phyloP scores from a whole-genome alignment of 1,140 invertebrate genomes.

The Phthorimaea operculella region DNA sequence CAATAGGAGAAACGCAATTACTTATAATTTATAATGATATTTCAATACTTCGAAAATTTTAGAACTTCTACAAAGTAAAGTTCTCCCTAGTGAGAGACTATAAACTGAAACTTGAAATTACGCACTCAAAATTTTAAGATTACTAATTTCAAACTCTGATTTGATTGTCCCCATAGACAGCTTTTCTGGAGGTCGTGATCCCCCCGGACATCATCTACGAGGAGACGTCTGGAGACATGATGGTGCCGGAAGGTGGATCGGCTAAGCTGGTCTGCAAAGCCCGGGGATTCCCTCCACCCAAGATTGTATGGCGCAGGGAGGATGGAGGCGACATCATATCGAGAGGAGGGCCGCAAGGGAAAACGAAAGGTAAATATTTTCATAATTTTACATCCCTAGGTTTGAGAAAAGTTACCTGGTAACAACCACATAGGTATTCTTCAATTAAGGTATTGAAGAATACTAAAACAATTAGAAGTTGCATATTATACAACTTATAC shows the following conservation, averaged over 20 bases:
- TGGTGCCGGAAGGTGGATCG: slow-evolving; percentile 90
- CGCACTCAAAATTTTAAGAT: not conserved
- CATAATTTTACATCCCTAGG: no score
- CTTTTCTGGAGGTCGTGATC: slow-evolving; percentile 87
- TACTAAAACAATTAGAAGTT: no score
- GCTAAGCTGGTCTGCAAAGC: slow-evolving; percentile 89
- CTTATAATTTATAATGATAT: no score
- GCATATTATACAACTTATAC: no score
- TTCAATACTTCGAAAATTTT: no score
- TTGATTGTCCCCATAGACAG: slow-evolving; percentile 71
- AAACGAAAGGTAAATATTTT: slow-evolving; percentile 73
- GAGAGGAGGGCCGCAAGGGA: slow-evolving; percentile 73
- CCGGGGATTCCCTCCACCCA: slow-evolving; percentile 84
- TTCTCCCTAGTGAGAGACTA: not conserved
- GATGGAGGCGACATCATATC: slow-evolving; percentile 85
- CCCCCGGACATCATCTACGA: slow-evolving; percentile 91
- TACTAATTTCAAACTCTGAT: not conserved
- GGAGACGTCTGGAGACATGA: slow-evolving; percentile 88
- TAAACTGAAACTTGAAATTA: not conserved
- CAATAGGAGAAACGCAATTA: no score
- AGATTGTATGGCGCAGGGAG: slow-evolving; percentile 87
- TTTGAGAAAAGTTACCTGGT: no score
- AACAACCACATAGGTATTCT: no score
- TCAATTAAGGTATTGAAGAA: no score
- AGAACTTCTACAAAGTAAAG: no score